Evolutionary conservation across 1,140 invertebrate genomes (phyloP).

Genomic region (Brachionus angularis): DNA sequence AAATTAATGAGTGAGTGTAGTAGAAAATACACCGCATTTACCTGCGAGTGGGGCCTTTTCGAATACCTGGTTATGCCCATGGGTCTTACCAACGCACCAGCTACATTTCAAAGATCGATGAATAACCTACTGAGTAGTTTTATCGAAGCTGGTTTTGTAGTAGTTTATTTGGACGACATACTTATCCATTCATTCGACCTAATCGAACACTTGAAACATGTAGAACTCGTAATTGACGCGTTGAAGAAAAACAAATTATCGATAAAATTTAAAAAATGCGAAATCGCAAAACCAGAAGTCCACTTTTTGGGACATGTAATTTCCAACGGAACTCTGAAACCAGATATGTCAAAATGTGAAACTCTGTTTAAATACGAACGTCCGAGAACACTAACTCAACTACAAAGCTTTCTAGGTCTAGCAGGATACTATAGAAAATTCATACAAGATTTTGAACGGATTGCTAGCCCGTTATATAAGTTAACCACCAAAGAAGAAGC

Average conservation of each 20-base stretch:
- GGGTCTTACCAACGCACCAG: slow-evolving; percentile 56
- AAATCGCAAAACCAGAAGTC: slow-evolving; percentile 20
- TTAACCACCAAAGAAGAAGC: slow-evolving; percentile 44
- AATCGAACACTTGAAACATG: slow-evolving; percentile 22
- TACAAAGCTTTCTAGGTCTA: slow-evolving; percentile 45
- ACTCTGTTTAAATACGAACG: slow-evolving; percentile 39
- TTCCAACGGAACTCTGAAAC: too few relatives aligned
- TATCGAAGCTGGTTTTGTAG: slow-evolving; percentile 27
- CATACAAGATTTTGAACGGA: slow-evolving; percentile 43
- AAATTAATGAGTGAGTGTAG: slow-evolving; percentile 41
- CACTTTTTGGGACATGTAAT: slow-evolving; percentile 45
- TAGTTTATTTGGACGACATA: slow-evolving; percentile 27
- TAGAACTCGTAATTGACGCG: not conserved
- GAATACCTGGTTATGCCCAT: slow-evolving; percentile 57
- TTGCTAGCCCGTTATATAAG: slow-evolving; percentile 40
- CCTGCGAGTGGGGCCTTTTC: slow-evolving; percentile 47
- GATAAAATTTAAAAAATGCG: slow-evolving; percentile 12
- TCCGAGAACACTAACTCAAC: slow-evolving; percentile 44
- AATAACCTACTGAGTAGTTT: slow-evolving; percentile 46
- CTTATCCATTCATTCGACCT: not conserved
- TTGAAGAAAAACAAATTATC: not conserved
- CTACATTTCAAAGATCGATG: slow-evolving; percentile 61
- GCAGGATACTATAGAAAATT: slow-evolving; percentile 46
- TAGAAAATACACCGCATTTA: slow-evolving; percentile 44
- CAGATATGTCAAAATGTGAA: too few relatives aligned